A percentile compares a stretch with the other conserved stretches of the same genome.
These are phyloP conservation scores for Fundulus diaphanus DNA, from an alignment of 2,797 vertebrate genomes.

Conservation along the genomic window DNA sequence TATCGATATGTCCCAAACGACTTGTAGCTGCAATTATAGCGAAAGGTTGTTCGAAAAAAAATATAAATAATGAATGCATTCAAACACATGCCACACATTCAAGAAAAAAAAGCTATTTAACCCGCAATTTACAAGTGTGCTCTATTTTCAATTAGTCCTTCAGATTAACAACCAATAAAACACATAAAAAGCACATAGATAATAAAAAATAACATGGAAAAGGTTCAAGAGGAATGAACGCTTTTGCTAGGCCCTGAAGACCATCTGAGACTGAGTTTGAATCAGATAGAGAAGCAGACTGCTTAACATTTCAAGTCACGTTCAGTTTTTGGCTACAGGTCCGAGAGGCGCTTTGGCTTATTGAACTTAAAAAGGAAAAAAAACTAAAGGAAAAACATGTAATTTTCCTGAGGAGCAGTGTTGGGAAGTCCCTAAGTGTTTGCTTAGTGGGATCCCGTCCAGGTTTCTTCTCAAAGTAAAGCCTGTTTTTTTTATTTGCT, in stretches of 20 bases:
- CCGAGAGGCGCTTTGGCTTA: conserved; percentile 23
- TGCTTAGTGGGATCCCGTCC: conserved; percentile 78
- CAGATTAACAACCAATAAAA: background rate
- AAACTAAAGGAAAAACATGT: conserved; percentile 57
- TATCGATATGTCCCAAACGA: too few species aligned
- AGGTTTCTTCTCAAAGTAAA: conserved; percentile 75
- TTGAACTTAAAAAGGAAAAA: background rate
- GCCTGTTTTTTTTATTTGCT: conserved; percentile 68
- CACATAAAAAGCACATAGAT: too few species aligned
- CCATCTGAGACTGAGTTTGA: conserved; percentile 19
- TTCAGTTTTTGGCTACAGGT: conserved; percentile 32
- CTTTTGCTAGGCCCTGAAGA: background rate
- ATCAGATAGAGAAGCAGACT: conserved; percentile 9
- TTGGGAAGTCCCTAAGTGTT: conserved; percentile 66
- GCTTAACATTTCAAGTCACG: conserved; percentile 25
- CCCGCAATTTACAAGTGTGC: background rate
- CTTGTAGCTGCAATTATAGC: too few species aligned
- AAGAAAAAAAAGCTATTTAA: background rate
- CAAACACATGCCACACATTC: background rate
- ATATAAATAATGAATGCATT: too few species aligned
- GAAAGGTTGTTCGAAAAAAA: too few species aligned
- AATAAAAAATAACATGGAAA: too few species aligned
- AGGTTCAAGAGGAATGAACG: background rate
- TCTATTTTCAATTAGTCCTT: background rate
- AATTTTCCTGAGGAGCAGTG: conserved; percentile 49